phyloP scores from a whole-genome alignment of 2,113 vertebrate species.

The Trochalopteron elliotii region DNA sequence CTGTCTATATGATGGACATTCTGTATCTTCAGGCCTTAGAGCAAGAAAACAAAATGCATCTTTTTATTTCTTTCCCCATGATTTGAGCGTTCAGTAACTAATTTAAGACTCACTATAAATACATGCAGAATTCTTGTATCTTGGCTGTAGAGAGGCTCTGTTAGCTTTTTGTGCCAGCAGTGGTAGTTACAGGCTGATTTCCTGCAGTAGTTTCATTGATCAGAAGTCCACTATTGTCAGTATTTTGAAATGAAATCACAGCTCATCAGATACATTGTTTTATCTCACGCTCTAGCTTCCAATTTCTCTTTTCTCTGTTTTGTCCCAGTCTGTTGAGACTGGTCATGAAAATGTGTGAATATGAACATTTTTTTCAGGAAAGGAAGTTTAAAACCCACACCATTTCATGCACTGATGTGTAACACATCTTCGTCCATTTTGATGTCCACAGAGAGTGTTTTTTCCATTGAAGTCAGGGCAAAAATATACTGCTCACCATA shows the following conservation, averaged over 20 bases:
- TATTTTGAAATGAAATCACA: not conserved
- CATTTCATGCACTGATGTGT: not conserved
- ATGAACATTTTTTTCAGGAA: not conserved
- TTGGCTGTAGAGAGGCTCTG: not conserved
- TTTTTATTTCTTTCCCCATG: not conserved
- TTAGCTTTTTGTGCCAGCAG: not conserved
- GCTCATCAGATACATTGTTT: not conserved
- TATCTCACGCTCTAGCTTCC: not conserved
- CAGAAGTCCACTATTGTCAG: not conserved
- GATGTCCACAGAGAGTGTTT: not conserved
- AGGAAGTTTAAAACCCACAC: not conserved
- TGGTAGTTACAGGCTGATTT: not conserved
- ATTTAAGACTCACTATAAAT: not conserved
- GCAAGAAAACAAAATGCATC: not conserved
- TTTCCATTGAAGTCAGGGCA: not conserved
- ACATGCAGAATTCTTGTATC: not conserved
- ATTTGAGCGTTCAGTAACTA: not conserved
- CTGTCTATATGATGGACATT: not conserved
- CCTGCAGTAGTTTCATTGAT: not conserved
- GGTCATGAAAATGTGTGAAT: not conserved
- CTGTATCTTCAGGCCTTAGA: not conserved
- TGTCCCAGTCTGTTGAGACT: not conserved
- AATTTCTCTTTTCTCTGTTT: not conserved
- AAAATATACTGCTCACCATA: not conserved
- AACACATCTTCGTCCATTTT: not conserved